Conservation (phyloP, 2,797 vertebrate genomes). For the Aythya fuligula region DNA sequence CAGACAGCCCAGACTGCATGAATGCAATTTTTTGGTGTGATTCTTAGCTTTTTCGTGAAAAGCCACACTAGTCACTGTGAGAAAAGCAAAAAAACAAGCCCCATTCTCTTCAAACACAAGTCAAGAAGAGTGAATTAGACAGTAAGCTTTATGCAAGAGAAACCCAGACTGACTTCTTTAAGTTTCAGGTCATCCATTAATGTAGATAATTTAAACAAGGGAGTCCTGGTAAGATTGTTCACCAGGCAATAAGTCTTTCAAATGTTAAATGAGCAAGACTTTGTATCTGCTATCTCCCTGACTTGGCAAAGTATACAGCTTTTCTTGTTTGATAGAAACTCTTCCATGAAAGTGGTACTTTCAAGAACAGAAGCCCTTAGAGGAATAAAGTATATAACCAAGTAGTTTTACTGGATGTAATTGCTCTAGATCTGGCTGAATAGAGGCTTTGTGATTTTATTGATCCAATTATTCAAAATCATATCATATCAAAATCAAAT, state of each 20-base stretch:
- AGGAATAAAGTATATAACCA: neutral
- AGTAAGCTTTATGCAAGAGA: constrained; percentile 1
- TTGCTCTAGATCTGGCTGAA: neutral
- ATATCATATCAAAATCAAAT: neutral
- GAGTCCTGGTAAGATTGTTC: constrained; percentile 1
- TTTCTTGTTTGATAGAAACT: constrained; percentile 6
- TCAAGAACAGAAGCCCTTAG: neutral
- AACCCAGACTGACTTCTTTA: constrained; percentile 24
- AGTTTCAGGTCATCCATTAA: constrained; percentile 55
- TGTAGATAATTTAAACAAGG: constrained; percentile 45
- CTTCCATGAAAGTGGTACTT: neutral
- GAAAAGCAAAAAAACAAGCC: neutral
- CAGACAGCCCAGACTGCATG: neutral
- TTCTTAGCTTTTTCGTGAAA: neutral
- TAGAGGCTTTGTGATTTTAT: constrained; percentile 3
- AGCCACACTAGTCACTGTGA: neutral
- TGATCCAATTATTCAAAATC: constrained; percentile 8
- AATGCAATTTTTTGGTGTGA: neutral
- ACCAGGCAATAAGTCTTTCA: constrained; percentile 35
- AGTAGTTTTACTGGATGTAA: neutral
- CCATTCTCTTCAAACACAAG: neutral
- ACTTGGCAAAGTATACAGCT: neutral
- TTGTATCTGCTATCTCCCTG: neutral
- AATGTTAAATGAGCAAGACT: neutral
- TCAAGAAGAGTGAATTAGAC: neutral